Percentiles rank a stretch among this genome's conserved stretches.
Evolutionary conservation across 2,113 vertebrate species (phyloP).

Genomic region (Orthonyx spaldingii): DNA sequence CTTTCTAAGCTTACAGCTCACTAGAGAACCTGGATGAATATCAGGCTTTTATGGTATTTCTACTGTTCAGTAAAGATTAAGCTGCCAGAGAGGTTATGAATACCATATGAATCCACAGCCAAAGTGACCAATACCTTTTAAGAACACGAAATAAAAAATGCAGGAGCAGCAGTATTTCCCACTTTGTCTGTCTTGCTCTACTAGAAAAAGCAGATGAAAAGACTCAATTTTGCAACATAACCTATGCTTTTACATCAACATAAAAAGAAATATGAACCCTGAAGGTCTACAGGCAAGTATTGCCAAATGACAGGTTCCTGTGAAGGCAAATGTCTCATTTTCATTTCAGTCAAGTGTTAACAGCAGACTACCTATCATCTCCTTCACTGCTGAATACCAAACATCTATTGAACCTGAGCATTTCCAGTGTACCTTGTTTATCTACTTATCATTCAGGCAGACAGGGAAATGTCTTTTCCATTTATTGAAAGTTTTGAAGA

Average conservation of each 20-base stretch:
- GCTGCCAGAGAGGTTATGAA: neutral
- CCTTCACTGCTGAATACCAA: neutral
- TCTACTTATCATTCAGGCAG: neutral
- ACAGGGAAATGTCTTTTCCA: neutral
- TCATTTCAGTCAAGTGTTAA: neutral
- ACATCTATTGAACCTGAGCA: neutral
- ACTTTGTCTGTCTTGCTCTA: neutral
- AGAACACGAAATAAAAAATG: neutral
- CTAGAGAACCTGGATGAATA: neutral
- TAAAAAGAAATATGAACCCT: neutral
- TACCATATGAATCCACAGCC: neutral
- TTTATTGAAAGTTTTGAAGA: neutral
- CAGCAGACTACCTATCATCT: neutral
- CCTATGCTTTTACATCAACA: neutral
- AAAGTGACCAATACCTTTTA: neutral
- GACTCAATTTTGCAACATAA: neutral
- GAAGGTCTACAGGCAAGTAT: neutral
- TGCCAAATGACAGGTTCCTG: neutral
- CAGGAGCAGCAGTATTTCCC: neutral
- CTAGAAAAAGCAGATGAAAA: neutral
- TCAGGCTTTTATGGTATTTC: constrained; percentile 11
- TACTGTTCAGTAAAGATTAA: constrained; percentile 3
- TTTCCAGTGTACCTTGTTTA: neutral
- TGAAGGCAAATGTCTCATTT: neutral
- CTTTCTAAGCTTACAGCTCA: constrained; percentile 2